Base-by-base conservation (phyloP, 2,797 vertebrate genomes). In the Apogon talboti region DNA sequence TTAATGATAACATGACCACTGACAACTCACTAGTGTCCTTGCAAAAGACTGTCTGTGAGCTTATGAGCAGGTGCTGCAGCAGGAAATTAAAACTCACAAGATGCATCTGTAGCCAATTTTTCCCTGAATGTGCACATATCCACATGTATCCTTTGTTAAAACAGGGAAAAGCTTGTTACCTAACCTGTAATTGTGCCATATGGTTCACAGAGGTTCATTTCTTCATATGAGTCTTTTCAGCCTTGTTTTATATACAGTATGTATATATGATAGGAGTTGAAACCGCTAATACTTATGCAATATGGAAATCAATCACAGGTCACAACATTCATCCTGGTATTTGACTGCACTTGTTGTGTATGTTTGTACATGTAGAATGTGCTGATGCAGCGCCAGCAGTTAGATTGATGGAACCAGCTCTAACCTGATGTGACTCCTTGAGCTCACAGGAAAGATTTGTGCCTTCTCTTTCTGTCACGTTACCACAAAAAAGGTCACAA, bases 361-460 rank as follows among this genome's bases (percentile, higher is more conserved):
- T 42, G 40, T 48, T 50, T 54, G 54, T 19, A 21, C 30, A 33
- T 66, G 52, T 57, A 85, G 72, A 90, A 91, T 89, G 63, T 87
- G 89, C 81, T 90, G 87, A 89, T 53, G 56, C 81, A 67, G 88
- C 74, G 48, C 42, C 67, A 19, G 14, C 12, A 65, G 66, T 15
- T 7, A 72, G 80, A 55, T 18, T 62, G 68, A 78, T 66, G 77
- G 58, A 83, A 70, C 66, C 48, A 46, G 56, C 71, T 64, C 78
- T 85, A 73, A 81, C 74, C 41, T 57, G 76, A 84, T 83, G 76
- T n/a, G 78, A 77, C 24, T 10, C 42, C 44, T 0, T 0, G 28
- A 53, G 65, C 74, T 76, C 63, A 72, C 40, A 68, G 46, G 59
- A 63, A 42, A 70, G 24, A 74, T 82, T 66, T 70, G 41, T 48